Percentiles rank a stretch among this genome's conserved stretches.
Evolutionary conservation across 2,888 invertebrate genomes (phyloP).

Genomic region (Macaria liturata): DNA sequence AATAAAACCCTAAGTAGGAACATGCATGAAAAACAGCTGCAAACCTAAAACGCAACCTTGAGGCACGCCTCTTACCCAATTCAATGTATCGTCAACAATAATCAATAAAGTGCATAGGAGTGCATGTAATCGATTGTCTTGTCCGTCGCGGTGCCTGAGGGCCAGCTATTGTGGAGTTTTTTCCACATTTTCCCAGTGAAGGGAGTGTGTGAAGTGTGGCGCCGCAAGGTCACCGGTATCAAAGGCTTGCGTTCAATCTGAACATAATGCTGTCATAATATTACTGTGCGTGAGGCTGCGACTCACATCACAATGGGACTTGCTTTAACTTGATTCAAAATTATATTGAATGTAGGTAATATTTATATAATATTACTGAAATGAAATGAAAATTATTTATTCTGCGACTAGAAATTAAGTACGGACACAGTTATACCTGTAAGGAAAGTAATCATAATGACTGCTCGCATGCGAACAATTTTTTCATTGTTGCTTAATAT

Average conservation of each 20-base stretch:
- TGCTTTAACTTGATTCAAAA: no score
- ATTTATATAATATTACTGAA: no score
- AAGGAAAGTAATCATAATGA: no score
- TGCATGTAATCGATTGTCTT: conserved; percentile 77
- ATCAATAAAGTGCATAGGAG: conserved; percentile 76
- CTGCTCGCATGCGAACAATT: no score
- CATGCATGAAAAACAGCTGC: conserved; percentile 38
- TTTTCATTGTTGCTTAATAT: no score
- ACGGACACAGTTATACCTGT: no score
- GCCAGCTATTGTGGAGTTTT: conserved; percentile 73
- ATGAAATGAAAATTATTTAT: no score
- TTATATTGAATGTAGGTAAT: no score
- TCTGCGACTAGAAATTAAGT: no score
- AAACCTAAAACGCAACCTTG: conserved; percentile 56
- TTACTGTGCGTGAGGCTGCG: neutral
- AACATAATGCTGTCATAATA: conserved; percentile 29
- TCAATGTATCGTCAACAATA: conserved; percentile 68
- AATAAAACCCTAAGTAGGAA: no score
- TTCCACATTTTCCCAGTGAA: conserved; percentile 80
- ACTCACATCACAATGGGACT: no score
- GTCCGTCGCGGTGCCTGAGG: conserved; percentile 67
- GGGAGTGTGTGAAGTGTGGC: conserved; percentile 79
- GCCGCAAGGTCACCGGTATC: conserved; percentile 73
- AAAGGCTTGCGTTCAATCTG: conserved; percentile 65
- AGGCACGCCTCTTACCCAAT: conserved; percentile 66